Conservation (phyloP, 1,140 invertebrate genomes). For the Leucophenga varia region DNA sequence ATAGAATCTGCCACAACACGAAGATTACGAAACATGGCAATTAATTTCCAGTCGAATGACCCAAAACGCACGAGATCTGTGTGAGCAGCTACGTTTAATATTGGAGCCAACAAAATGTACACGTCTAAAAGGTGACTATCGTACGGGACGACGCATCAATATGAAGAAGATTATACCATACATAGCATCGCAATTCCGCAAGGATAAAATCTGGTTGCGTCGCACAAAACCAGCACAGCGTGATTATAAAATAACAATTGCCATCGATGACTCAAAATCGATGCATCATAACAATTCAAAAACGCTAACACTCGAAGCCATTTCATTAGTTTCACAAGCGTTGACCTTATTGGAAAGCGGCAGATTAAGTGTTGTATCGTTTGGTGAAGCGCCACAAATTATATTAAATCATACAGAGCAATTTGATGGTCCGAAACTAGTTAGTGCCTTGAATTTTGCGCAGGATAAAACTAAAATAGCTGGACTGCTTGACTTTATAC, state of each 20-base stretch:
- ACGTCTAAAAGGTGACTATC: conserved; percentile 87
- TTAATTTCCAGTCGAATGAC: conserved; percentile 49
- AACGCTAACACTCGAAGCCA: conserved; percentile 90
- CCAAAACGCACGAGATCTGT: conserved; percentile 77
- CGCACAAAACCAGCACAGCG: conserved; percentile 93
- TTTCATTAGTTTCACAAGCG: conserved; percentile 87
- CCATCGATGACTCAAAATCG: conserved; percentile 95
- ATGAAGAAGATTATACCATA: conserved; percentile 98
- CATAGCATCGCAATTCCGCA: conserved; percentile 97
- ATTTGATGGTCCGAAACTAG: conserved; percentile 79
- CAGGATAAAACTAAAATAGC: conserved; percentile 80
- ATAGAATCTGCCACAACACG: conserved; percentile 30
- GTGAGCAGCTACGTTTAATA: conserved; percentile 90
- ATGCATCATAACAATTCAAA: conserved; percentile 90
- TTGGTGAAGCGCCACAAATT: conserved; percentile 83
- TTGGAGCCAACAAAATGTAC: conserved; percentile 94
- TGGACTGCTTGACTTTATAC: conserved; percentile 76
- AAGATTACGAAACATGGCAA: conserved; percentile 52
- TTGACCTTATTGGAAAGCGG: conserved; percentile 92
- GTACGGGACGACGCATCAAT: conserved; percentile 95
- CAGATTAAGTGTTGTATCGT: conserved; percentile 86
- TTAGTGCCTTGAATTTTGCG: conserved; percentile 77
- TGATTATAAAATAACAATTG: conserved; percentile 95
- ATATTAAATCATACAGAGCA: conserved; percentile 84
- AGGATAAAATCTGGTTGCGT: conserved; percentile 98